phyloP scores from a whole-genome alignment of 2,113 vertebrate genomes.

The Ctenomys sociabilis region DNA sequence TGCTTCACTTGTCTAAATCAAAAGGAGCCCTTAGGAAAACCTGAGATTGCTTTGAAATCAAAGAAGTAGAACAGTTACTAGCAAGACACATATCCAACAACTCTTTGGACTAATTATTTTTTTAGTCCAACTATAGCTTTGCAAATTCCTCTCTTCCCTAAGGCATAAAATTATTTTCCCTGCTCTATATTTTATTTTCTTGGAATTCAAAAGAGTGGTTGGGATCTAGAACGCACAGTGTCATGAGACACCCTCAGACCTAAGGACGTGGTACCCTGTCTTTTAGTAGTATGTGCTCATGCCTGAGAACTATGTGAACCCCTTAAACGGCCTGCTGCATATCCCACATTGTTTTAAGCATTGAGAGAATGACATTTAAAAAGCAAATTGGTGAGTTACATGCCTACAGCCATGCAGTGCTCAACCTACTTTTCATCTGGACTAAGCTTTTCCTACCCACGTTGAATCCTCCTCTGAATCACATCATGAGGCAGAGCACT shows the following conservation, averaged over 20 bases:
- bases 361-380: not conserved
- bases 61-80: not conserved
- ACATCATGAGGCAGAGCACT: not conserved
- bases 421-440: not conserved
- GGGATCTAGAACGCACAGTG: not conserved
- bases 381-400: not conserved
- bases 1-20: not conserved
- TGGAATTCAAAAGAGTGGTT: slow-evolving; percentile 13
- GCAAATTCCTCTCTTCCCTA: slow-evolving; percentile 34
- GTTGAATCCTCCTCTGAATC: not conserved
- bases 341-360: not conserved
- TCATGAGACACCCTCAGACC: not conserved
- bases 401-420: not conserved
- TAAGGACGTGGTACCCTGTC: not conserved
- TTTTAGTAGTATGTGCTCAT: not conserved
- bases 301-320: not conserved
- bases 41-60: not conserved
- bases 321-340: no score
- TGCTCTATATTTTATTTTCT: not conserved
- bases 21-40: not conserved
- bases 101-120: slow-evolving; percentile 30
- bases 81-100: not conserved
- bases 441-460: not conserved
- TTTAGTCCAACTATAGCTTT: not conserved
- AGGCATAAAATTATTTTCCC: slow-evolving; percentile 35